Conservation (phyloP, 2,888 invertebrate genomes). For the Tolmerus cingulatus region DNA sequence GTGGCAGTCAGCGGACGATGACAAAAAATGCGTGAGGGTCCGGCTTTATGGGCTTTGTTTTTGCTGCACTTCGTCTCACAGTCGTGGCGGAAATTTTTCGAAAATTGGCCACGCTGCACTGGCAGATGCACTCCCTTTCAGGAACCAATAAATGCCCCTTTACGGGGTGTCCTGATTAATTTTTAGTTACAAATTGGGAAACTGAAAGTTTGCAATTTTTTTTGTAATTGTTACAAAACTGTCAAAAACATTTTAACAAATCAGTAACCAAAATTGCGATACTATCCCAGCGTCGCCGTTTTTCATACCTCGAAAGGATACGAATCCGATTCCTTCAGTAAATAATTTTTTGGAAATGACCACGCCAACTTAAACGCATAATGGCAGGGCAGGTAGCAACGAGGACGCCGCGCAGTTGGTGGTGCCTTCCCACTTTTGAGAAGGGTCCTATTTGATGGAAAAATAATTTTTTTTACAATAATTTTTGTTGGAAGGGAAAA, state of each 20-base stretch:
- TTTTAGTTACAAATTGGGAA: not conserved
- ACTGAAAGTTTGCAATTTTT: not conserved
- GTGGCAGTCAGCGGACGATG: not conserved
- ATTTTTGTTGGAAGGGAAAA: not conserved
- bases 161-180: not conserved
- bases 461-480: not conserved
- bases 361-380: not conserved
- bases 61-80: not conserved
- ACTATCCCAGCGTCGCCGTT: not conserved
- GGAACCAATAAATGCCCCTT: not conserved
- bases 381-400: not conserved
- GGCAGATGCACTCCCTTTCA: not conserved
- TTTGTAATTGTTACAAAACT: not conserved
- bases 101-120: not conserved
- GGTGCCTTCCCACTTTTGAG: slow-evolving; percentile 8
- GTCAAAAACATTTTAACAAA: not conserved
- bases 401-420: not conserved
- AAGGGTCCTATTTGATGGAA: not conserved
- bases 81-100: not conserved
- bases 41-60: not conserved
- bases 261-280: not conserved
- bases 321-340: not conserved
- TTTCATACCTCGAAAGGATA: not conserved
- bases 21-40: not conserved
- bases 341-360: slow-evolving; percentile 3